A percentile compares a stretch with the other conserved stretches of the same genome.
Conservation (phyloP, 2,113 vertebrate genomes). For the Larimichthys crocea region DNA sequence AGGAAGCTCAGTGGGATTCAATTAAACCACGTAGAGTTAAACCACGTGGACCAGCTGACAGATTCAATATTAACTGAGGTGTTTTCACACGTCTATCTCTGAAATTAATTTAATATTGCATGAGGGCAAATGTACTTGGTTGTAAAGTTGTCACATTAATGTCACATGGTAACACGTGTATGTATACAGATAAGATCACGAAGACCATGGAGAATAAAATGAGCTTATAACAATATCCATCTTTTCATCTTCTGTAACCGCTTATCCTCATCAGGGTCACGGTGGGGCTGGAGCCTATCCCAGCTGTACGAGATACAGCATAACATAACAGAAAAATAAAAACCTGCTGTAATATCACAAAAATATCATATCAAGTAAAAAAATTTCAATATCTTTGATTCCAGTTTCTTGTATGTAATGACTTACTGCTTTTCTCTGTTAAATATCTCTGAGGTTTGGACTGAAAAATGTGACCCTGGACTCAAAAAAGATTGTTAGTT, state of each 20-base stretch:
- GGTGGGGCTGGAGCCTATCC: no score
- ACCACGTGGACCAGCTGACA: not conserved
- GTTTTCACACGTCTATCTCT: slow-evolving; percentile 19
- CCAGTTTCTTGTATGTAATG: no score
- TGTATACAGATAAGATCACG: not conserved
- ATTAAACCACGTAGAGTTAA: slow-evolving; percentile 9
- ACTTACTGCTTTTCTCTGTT: not conserved
- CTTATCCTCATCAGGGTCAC: no score
- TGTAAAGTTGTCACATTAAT: slow-evolving; percentile 16
- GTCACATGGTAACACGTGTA: not conserved
- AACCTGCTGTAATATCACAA: no score
- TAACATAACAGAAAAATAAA: not conserved
- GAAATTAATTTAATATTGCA: not conserved
- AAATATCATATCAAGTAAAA: not conserved
- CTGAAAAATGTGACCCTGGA: not conserved
- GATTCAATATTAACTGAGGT: slow-evolving; percentile 14
- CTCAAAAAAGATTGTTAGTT: no score
- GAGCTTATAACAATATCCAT: no score
- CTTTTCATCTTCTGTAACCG: no score
- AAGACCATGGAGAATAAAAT: not conserved
- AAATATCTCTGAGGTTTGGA: not conserved
- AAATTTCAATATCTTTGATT: not conserved
- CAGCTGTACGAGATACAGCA: no score
- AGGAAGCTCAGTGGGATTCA: slow-evolving; percentile 28
- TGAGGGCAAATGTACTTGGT: not conserved